Base-by-base conservation (phyloP, 2,888 invertebrate genomes). In the Theretra japonica region DNA sequence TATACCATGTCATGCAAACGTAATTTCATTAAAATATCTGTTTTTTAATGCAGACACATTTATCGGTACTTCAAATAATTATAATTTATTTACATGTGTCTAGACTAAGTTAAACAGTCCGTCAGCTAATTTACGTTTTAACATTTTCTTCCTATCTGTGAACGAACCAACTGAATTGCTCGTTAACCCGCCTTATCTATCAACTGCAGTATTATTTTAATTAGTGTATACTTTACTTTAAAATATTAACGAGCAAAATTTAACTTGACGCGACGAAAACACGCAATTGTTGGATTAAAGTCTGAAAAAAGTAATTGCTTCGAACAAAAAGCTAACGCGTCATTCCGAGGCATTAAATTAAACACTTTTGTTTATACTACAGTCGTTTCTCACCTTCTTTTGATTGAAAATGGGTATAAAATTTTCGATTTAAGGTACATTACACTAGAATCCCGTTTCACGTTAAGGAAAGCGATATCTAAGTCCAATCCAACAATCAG, bases 251-350 rank as follows among this genome's bases (percentile, higher is more conserved):
- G 62, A n/a, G 21, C n/a, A 21, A 62, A 62, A n/a, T 4, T 33
- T 30, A 30, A 62, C 21, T 62, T n/a, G 19, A 21, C 15, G n/a
- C 33, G 62, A 62, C 62, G 62, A 62, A 62, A 62, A 62, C 62
- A 62, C 28, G 62, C 62, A 41, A 62, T 62, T 62, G 62, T 62
- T 33, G 62, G 21, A 62, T 62, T 41, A 62, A 41, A 62, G 33
- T 53, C 53, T 53, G 6, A 28, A 25, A 60, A 60, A 59, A 70
- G 17, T 17, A 58, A 70, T 53, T 30, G 21, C 23, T 11, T n/a
- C 19, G 21, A 65, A 56, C 30, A 33, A 70, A 70, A 53, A 65
- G 11, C 60, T 53, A 41, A 41, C 41, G 2, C 33, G n/a, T 33
- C 62, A 33, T 62, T 21, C 21, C 41, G n/a, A 21, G 33, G 41